Evolutionary conservation across 2,888 invertebrate genomes (phyloP).

Genomic region (Sminthurinus aureus): DNA sequence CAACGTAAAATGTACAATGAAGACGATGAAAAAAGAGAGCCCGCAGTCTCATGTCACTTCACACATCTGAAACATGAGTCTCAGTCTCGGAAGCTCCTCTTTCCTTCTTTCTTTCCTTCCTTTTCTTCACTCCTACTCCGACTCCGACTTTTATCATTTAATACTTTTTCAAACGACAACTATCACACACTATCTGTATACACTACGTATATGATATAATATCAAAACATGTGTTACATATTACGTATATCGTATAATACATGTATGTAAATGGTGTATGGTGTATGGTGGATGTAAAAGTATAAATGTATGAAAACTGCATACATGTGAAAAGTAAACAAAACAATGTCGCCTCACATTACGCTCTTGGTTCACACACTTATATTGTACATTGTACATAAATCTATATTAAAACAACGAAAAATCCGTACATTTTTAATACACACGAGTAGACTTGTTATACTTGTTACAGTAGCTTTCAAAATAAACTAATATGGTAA

Average conservation of each 20-base stretch:
- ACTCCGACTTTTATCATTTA: conserved; percentile 24
- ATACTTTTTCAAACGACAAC: conserved; percentile 25
- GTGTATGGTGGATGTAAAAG: no score
- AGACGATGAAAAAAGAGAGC: conserved; percentile 4
- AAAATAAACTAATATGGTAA: no score
- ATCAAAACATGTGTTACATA: background rate
- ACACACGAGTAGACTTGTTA: background rate
- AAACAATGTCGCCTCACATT: conserved; percentile 1
- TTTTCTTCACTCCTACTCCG: background rate
- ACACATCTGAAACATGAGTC: conserved; percentile 33
- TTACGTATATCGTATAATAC: background rate
- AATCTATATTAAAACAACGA: no score
- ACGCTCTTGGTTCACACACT: background rate
- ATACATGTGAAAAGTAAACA: background rate
- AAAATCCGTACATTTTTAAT: background rate
- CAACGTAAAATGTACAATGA: background rate
- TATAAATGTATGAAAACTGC: background rate
- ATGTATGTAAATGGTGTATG: no score
- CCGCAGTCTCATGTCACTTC: conserved; percentile 37
- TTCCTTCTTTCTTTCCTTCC: conserved; percentile 16
- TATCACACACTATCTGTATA: background rate
- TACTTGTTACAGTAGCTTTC: background rate
- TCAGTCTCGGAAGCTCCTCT: conserved; percentile 32
- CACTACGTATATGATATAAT: background rate
- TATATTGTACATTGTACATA: no score